Evolutionary conservation across 2,888 invertebrate species (phyloP), one percentile per base, ranked within the genome.

Genomic region (Neocrepidodera transversa): DNA sequence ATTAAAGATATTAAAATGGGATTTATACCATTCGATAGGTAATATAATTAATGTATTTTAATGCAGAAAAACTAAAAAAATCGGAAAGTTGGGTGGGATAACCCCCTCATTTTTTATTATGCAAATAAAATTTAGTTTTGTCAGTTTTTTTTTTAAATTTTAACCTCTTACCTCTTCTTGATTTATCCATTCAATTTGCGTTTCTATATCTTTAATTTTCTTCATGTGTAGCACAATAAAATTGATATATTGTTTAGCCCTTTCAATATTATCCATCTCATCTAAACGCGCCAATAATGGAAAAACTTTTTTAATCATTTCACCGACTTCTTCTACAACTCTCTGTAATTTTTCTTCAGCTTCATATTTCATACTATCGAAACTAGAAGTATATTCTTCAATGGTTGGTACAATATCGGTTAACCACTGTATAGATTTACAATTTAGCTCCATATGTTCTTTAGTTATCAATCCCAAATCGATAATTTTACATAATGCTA

Each of bases 161-260:
- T n/a, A n/a, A n/a, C n/a, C n/a, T n/a, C 60, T 49, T 32, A 64
- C 66, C 81, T 96, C 95, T 80, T 96, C 95, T 69, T 89, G 87
- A 79, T 96, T 95, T 50, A 96, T 93, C 93, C 93, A 94, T 7
- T 81, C 77, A 11, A 93, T 89, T 67, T 89, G 83, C 65, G 87
- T 86, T 70, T 91, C 88, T 70, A 92, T 89, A 13, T 86, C 87
- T 60, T 86, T 86, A 35, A 96, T 81, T 64, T 90, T 86, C 69
- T 88, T 87, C 58, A 90, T 87, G 38, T 93, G 87, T 67, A 71
- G 87, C 53, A 90, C 84, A 66, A 94, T 83, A 70, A 89, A 86
- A 76, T 90, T 86, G 47, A 89, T 85, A 77, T 94, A 95, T 69
- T 90, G 88, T 8, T 85, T 83, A 65, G 93, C 89, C 70, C 89